Conservation (phyloP, 1,140 invertebrate species). For the Lepidurus arcticus region DNA sequence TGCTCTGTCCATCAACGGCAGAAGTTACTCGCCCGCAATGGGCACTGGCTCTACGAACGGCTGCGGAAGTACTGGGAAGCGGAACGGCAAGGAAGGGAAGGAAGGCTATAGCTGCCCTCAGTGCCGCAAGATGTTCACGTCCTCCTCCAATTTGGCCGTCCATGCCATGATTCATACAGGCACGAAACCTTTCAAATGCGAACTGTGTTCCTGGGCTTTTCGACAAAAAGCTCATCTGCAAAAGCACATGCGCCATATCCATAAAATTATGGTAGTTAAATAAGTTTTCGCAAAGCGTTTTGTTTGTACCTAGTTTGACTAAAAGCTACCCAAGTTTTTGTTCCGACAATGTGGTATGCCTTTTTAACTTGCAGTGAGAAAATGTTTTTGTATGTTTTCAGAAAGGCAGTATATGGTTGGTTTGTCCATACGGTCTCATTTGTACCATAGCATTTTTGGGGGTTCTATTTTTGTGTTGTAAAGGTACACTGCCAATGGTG, state of each 20-base stretch:
- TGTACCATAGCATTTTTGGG: constrained; percentile 4
- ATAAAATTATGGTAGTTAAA: constrained; percentile 34
- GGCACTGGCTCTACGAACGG: background rate
- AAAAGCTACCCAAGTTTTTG: too few relatives aligned
- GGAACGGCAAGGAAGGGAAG: constrained; percentile 25
- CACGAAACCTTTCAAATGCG: constrained; percentile 50
- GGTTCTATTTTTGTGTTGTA: background rate
- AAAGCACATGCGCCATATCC: constrained; percentile 36
- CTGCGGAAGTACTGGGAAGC: constrained; percentile 9
- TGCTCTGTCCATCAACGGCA: constrained; percentile 14
- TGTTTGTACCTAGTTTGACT: background rate
- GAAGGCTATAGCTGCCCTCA: constrained; percentile 34
- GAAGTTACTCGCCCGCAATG: constrained; percentile 18
- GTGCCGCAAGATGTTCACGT: constrained; percentile 35
- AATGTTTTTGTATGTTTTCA: background rate
- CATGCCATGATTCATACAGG: constrained; percentile 36
- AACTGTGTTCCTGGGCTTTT: constrained; percentile 73
- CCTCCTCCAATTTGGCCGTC: constrained; percentile 34
- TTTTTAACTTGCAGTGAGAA: too few relatives aligned
- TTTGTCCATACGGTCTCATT: constrained; percentile 15
- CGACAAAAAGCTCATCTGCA: constrained; percentile 59
- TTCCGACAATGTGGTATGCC: too few relatives aligned
- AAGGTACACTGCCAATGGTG: background rate
- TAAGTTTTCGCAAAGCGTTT: background rate
- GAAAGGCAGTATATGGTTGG: background rate